Evolutionary conservation across 1,140 invertebrate species (phyloP), one percentile per base, ranked within the genome.

Genomic region (Anthonomus grandis): DNA sequence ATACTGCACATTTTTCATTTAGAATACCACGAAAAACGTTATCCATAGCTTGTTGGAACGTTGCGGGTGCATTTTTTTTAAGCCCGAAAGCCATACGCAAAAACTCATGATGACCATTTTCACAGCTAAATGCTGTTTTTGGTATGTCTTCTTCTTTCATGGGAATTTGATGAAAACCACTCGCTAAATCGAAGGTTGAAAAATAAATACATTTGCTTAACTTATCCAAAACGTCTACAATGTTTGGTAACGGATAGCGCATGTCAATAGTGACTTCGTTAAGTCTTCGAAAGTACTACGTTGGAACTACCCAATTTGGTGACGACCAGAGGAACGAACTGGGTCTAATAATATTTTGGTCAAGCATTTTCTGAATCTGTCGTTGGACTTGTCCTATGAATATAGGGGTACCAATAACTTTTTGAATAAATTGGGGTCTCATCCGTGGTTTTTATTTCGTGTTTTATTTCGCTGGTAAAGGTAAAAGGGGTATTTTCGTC

Each of bases 201-300:
- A n/a, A n/a, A n/a, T n/a, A n/a, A n/a, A n/a, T n/a, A n/a, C n/a
- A n/a, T n/a, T n/a, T n/a, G 4, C 24, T n/a, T 4, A 82, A 52
- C 17, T 54, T 41, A 12, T 78, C 70, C n/a, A 74, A 68, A 12
- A 81, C 74, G 8, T 77, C 74, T n/a, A 1, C 68, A 10, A 82
- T 78, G 31, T 71, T 66, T 2, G 79, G 81, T 9, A 84, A 56
- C 0, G 80, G 81, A 63, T 73, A 82, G 22, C 22, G 44, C 49
- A 74, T 70, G 17, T 49, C 59, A 6, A 72, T 64, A 1, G 71
- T 74, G 18, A 62, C 52, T 13, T 71, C 58, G 56, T 75, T 76
- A 68, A 8, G 31, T 49, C 66, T 65, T 22, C 68, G 25, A 45
- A 65, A 75, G 54, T 74, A 19, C 24, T 68, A 69, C 38, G 69